Evolutionary conservation across 2,797 vertebrate genomes (phyloP), one percentile per base, ranked within the genome.

Genomic region (Mergus octosetaceus): DNA sequence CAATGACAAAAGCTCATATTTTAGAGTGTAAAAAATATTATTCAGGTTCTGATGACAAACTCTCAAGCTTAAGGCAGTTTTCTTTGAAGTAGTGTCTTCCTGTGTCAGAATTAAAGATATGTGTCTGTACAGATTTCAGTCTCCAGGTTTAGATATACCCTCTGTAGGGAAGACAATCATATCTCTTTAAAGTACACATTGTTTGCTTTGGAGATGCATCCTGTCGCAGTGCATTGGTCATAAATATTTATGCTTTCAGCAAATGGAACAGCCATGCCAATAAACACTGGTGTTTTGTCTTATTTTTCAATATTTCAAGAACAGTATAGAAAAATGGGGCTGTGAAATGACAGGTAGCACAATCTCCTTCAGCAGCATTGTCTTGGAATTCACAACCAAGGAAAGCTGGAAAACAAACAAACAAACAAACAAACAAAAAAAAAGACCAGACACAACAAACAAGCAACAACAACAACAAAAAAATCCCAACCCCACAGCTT

Each of bases 211-310:
- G n/a, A 76, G 36, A 76, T 1, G 0, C 28, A 39, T 18, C 53
- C 57, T 90, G 53, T 93, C 47, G 43, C 60, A 22, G 38, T 24
- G 11, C 20, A 18, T 18, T 39, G 18, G 62, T 79, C 36, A 94
- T 93, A 85, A 93, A 95, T 96, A 95, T 97, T 94, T 68, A 94
- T 80, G 27, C 11, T 79, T 91, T 76, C 61, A 94, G 77, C 10
- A 79, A 94, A 90, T 56, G 25, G 74, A 90, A 77, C 53, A 85
- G n/a, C 28, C 13, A 0, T 89, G 83, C 39, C 60, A 76, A 71
- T 79, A 84, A 92, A 82, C 64, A 73, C 43, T 30, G 49, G 25
- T 78, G 60, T 30, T 84, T 76, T 89, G 49, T 79, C 60, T 79
- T 79, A 68, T 77, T 88, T 82, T 87, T 94, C 76, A 91, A 56